These are phyloP conservation scores for Drosophila miranda DNA, from an alignment of 1,140 invertebrate species.

Conservation along the genomic window DNA sequence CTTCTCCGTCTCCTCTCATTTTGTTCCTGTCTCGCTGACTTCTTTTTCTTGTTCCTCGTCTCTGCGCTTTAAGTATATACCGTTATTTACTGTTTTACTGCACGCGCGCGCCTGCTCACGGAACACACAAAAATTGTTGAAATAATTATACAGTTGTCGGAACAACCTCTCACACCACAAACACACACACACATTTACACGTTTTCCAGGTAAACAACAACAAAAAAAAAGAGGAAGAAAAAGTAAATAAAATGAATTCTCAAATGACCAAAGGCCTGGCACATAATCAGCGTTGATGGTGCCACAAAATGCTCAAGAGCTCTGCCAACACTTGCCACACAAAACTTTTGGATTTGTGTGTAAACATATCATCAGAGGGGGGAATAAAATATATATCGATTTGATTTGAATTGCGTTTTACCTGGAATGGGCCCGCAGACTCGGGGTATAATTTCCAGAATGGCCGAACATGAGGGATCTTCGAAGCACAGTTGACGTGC, in stretches of 20 bases:
- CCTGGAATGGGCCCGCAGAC: conserved; percentile 94
- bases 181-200: conserved; percentile 10
- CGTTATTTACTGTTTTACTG: conserved; percentile 77
- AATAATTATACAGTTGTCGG: conserved; percentile 76
- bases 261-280: conserved; percentile 59
- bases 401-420: conserved; percentile 82
- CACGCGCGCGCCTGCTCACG: conserved; percentile 56
- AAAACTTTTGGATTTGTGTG: conserved; percentile 35
- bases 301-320: conserved; percentile 29
- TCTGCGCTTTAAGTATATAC: conserved; percentile 74
- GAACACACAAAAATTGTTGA: conserved; percentile 65
- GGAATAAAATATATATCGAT: conserved; percentile 18
- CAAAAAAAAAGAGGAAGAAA: conserved; percentile 20
- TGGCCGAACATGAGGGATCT: conserved; percentile 92
- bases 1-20: neutral
- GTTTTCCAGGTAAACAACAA: conserved; percentile 20
- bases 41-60: neutral
- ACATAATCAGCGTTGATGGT: conserved; percentile 34
- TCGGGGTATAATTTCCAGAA: conserved; percentile 93
- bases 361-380: conserved; percentile 16
- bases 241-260: conserved; percentile 70
- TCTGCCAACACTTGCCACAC: conserved; percentile 48
- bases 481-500: conserved; percentile 93
- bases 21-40: neutral
- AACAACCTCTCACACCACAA: conserved; percentile 12